Evolutionary conservation across 2,888 invertebrate species (phyloP).

Genomic region (Osmoderma eremita): DNA sequence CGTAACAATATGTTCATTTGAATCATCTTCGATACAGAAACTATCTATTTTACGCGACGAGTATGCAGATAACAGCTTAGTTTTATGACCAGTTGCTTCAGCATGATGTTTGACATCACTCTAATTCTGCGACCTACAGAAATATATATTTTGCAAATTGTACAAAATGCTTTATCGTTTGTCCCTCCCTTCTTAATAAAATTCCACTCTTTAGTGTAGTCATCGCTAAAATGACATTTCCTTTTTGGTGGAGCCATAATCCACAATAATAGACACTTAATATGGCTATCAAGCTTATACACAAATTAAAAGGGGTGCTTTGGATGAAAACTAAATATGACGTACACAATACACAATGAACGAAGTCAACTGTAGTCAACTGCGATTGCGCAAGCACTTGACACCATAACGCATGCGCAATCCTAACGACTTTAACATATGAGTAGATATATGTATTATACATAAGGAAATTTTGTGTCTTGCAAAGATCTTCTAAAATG

Average conservation of each 20-base stretch:
- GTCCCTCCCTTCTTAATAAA: conserved; percentile 33
- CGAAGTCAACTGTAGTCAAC: too few species aligned
- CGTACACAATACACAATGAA: too few species aligned
- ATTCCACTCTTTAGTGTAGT: conserved; percentile 32
- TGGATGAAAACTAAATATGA: too few species aligned
- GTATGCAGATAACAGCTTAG: conserved; percentile 14
- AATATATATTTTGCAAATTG: not conserved
- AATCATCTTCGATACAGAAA: conserved; percentile 22
- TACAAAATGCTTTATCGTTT: conserved; percentile 28
- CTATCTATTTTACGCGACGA: conserved; percentile 23
- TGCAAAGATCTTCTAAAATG: too few species aligned
- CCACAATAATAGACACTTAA: conserved; percentile 4
- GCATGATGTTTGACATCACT: conserved; percentile 29
- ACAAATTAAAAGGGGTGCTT: too few species aligned
- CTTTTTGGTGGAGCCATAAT: conserved; percentile 23
- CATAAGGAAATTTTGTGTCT: too few species aligned
- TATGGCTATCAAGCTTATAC: too few species aligned
- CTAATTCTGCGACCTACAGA: conserved; percentile 17
- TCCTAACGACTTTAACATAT: too few species aligned
- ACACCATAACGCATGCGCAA: too few species aligned
- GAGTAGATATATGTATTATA: too few species aligned
- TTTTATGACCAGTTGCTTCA: conserved; percentile 20
- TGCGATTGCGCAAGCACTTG: too few species aligned
- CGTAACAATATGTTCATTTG: conserved; percentile 27
- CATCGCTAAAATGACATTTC: conserved; percentile 33